A percentile compares a stretch with the other conserved stretches of the same genome.
phyloP scores from a whole-genome alignment of 2,113 vertebrate genomes.

The Odobenus rosmarus region DNA sequence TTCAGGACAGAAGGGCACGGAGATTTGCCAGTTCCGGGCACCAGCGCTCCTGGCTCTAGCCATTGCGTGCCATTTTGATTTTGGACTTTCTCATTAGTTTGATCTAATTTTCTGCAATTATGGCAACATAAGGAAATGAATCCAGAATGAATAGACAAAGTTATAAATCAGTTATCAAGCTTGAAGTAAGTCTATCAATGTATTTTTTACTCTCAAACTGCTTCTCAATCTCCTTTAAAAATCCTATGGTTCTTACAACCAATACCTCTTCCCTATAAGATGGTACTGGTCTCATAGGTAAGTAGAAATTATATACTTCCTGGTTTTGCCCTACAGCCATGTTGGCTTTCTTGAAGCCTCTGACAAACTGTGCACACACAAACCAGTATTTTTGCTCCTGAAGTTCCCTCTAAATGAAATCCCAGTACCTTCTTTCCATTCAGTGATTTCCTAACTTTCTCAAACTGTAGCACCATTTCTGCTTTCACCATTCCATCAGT shows the following conservation, averaged over 20 bases:
- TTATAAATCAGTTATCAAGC: constrained; percentile 7
- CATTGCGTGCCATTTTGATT: not conserved
- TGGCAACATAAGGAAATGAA: not conserved
- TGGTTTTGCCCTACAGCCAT: not conserved
- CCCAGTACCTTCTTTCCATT: not conserved
- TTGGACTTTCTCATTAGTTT: not conserved
- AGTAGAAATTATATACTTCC: not conserved
- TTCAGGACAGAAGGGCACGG: not conserved
- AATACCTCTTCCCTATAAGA: not conserved
- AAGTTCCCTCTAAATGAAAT: not conserved
- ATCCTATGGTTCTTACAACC: not conserved
- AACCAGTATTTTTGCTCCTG: not conserved
- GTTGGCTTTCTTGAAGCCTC: not conserved
- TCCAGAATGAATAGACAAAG: not conserved
- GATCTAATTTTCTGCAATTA: not conserved
- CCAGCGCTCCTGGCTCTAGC: not conserved
- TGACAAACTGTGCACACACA: not conserved
- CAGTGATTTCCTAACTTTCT: not conserved
- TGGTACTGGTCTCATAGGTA: not conserved
- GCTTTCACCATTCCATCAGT: not conserved
- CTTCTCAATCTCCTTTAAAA: not conserved
- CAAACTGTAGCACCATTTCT: not conserved
- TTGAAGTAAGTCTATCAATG: not conserved
- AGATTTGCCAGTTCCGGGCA: not conserved
- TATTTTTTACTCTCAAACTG: not conserved